These are phyloP conservation scores for Tauraco hartlaubi DNA, from an alignment of 2,797 vertebrate species.

Conservation along the genomic window DNA sequence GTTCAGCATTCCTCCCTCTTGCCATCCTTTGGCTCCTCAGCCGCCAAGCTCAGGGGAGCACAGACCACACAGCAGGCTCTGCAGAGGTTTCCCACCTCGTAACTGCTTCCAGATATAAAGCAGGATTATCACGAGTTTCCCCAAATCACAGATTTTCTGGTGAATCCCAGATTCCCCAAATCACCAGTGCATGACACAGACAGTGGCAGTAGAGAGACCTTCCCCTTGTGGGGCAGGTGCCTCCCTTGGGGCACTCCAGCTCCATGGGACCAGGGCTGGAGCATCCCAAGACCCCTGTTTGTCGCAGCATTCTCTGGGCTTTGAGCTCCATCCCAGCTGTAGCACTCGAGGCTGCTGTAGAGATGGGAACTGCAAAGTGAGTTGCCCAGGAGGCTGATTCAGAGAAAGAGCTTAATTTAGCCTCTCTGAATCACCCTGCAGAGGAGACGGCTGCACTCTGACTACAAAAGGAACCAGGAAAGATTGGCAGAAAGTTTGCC, in stretches of 20 bases:
- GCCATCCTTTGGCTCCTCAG: neutral
- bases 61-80: neutral
- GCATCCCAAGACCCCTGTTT: neutral
- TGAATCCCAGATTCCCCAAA: neutral
- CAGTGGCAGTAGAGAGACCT: accelerated
- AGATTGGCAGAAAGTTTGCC: neutral
- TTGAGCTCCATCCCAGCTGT: neutral
- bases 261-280: neutral
- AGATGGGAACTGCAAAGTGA: neutral
- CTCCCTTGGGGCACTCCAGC: neutral
- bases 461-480: neutral
- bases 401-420: conserved; percentile 34
- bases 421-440: conserved; percentile 41
- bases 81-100: neutral
- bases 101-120: neutral
- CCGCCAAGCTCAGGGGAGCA: accelerated
- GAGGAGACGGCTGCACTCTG: neutral
- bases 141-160: neutral
- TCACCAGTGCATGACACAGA: accelerated
- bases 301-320: neutral
- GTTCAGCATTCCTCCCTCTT: neutral
- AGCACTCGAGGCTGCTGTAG: neutral
- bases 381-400: conserved; percentile 10
- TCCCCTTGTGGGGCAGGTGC: no score
- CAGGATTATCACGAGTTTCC: neutral